Base-by-base conservation (phyloP, 2,888 invertebrate species). In the Zeuzera pyrina region DNA sequence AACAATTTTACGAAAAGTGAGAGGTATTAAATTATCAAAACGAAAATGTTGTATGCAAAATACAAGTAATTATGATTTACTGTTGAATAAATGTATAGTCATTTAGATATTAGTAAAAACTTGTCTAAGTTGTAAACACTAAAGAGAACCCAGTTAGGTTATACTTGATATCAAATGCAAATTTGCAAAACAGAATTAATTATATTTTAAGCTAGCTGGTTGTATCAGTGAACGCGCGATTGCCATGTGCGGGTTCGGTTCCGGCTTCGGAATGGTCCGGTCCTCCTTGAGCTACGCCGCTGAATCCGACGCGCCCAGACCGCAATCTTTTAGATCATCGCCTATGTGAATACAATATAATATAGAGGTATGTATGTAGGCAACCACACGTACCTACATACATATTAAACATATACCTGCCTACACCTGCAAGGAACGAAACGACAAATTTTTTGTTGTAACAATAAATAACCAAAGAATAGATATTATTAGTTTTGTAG, bases 251-350 rank as follows among this genome's bases (percentile, higher is more conserved):
- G 32, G 52, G 52, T 49, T 57, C 52, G 57, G 74, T 79, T 79
- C 78, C 79, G 79, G 79, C 73, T 76, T 58, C 63, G 62, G 61
- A 77, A 78, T 69, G 65, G 67, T 44, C 79, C 65, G 66, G 79
- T 79, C 78, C 73, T 71, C 79, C 79, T 79, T 79, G 79, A 78
- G 63, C 56, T 53, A 44, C 57, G 57, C 43, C 52, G 53, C 57
- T 57, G 61, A 59, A 57, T 58, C 57, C 56, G 63, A 62, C 59
- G 55, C 58, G 49, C 57, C 45, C 56, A 16, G 55, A 52, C 58
- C 58, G 53, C 68, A 67, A 63, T 69, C 69, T 66, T 73, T 66
- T 74, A 66, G 68, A 73, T 66, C 72, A 64, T 68, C 69, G 59
- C 45, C 41, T 57, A 39, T 48, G 52, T 38, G 25, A 12, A 25